Conservation (phyloP, 2,888 invertebrate species). For the Philonicus albiceps region DNA sequence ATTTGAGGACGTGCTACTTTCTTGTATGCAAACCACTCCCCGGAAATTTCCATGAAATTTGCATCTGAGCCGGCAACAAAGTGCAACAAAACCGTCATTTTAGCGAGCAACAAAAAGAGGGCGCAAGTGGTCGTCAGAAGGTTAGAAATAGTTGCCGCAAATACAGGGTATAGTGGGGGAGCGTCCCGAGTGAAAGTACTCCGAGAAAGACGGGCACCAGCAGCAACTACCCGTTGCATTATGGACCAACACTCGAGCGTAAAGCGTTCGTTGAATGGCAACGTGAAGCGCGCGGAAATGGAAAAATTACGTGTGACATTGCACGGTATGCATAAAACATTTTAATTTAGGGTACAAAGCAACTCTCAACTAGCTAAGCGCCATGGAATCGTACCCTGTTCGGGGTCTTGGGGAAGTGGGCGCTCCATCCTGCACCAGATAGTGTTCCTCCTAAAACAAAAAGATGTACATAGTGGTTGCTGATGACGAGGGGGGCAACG, state of each 20-base stretch:
- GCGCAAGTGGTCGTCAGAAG: neutral
- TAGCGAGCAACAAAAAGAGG: neutral
- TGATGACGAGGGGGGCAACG: neutral
- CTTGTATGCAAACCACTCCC: constrained; percentile 17
- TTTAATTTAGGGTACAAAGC: constrained; percentile 23
- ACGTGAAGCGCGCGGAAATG: constrained; percentile 18
- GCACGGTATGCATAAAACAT: constrained; percentile 37
- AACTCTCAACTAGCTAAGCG: neutral
- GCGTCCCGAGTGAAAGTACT: neutral
- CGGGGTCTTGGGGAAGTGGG: neutral
- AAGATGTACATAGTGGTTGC: neutral
- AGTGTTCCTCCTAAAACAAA: neutral
- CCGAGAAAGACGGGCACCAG: neutral
- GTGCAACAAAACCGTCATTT: constrained; percentile 27
- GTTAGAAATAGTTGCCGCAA: constrained; percentile 2
- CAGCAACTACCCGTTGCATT: neutral
- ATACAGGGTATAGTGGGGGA: neutral
- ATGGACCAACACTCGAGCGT: neutral
- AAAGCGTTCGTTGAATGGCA: constrained; percentile 11
- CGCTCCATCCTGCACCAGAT: neutral
- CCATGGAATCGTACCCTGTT: neutral
- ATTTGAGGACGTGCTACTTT: constrained; percentile 37
- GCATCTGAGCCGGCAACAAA: constrained; percentile 36
- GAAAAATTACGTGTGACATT: constrained; percentile 37
- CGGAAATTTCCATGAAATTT: constrained; percentile 39